These are phyloP conservation scores for Ashinkailepas kermadecensis DNA, from an alignment of 2,888 invertebrate genomes.

Conservation along the genomic window DNA sequence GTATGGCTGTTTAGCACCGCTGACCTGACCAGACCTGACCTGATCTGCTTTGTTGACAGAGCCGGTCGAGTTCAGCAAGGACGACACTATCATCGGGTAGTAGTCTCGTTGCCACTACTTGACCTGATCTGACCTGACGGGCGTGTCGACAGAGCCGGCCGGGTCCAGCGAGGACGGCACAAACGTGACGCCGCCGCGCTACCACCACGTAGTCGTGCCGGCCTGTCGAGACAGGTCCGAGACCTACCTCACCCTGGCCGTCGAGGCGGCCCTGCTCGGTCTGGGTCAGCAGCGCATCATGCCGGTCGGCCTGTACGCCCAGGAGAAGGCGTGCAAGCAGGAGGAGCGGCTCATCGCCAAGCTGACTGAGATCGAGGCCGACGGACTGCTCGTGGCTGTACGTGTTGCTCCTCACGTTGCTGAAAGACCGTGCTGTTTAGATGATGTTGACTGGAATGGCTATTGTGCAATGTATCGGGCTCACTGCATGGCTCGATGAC, in stretches of 20 bases:
- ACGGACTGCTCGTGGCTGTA: constrained; percentile 60
- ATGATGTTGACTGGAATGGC: too few relatives aligned
- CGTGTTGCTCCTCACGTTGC: constrained; percentile 46
- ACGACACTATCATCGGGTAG: too few relatives aligned
- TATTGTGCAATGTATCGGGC: too few relatives aligned
- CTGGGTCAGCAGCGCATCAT: constrained; percentile 70
- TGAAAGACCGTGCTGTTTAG: constrained; percentile 40
- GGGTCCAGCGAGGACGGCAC: constrained; percentile 17
- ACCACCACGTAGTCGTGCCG: constrained; percentile 67
- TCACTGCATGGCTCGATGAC: too few relatives aligned
- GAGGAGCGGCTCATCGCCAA: constrained; percentile 68
- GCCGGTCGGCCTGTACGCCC: constrained; percentile 70
- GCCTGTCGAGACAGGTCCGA: constrained; percentile 65
- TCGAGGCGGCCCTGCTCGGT: constrained; percentile 70
- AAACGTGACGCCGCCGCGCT: constrained; percentile 47
- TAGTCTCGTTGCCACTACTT: too few relatives aligned
- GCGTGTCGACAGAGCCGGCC: constrained; percentile 5
- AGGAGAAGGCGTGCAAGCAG: constrained; percentile 63
- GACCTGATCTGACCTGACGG: too few relatives aligned
- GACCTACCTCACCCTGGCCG: constrained; percentile 58
- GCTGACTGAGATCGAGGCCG: constrained; percentile 67
- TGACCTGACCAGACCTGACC: too few relatives aligned
- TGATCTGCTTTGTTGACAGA: too few relatives aligned
- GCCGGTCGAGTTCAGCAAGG: too few relatives aligned
- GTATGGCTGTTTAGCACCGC: too few relatives aligned